phyloP scores from a whole-genome alignment of 2,113 vertebrate species.

The Fregata magnificens region DNA sequence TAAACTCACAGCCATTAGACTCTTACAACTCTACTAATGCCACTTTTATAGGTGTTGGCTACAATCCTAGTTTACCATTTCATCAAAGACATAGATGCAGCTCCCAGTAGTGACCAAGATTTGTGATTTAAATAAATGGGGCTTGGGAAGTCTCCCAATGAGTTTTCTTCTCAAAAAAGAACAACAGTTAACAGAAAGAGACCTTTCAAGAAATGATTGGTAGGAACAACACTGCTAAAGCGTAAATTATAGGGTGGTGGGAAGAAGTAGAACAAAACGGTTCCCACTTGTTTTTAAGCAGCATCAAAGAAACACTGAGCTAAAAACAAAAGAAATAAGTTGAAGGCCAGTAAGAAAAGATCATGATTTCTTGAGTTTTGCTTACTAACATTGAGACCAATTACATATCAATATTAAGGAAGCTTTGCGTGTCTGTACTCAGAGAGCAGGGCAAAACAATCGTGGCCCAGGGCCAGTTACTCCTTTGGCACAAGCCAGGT shows the following conservation, averaged over 20 bases:
- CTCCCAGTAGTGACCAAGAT: conserved; percentile 35
- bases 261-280: background rate
- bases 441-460: background rate
- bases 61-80: conserved; percentile 60
- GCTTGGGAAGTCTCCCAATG: conserved; percentile 5
- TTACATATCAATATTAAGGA: background rate
- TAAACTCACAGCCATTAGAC: conserved; percentile 59
- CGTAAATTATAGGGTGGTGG: background rate
- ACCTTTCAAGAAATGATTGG: background rate
- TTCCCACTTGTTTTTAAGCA: background rate
- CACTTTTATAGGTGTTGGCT: conserved; percentile 66
- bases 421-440: background rate
- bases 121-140: conserved; percentile 35
- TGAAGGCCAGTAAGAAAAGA: background rate
- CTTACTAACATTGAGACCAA: background rate
- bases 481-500: background rate
- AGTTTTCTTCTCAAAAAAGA: background rate
- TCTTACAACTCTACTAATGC: conserved; percentile 67
- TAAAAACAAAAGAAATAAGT: background rate
- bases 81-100: conserved; percentile 50
- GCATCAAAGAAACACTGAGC: background rate
- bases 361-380: background rate
- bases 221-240: background rate
- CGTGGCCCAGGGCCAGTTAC: background rate
- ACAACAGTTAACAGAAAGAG: conserved; percentile 3